These are phyloP conservation scores for Apostichopus leukothele DNA, from an alignment of 53 echinoderm and acorn worm genomes.

Conservation along the genomic window DNA sequence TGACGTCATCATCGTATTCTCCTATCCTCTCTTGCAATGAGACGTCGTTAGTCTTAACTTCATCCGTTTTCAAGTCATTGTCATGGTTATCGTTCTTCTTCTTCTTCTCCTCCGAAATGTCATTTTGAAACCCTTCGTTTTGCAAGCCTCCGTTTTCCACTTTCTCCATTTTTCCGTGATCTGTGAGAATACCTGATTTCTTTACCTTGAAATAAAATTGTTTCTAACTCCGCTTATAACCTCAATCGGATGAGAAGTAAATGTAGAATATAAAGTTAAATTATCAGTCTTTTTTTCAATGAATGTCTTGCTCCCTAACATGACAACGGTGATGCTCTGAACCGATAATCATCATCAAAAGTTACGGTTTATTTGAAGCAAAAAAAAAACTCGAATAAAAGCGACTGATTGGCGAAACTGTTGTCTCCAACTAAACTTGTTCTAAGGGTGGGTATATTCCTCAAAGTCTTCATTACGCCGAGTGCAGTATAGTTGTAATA, in stretches of 20 bases:
- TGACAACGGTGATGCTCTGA: too few species aligned
- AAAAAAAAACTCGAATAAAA: too few species aligned
- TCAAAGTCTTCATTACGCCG: too few species aligned
- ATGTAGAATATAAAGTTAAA: background rate
- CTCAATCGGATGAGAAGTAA: background rate
- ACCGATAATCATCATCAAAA: too few species aligned
- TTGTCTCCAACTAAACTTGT: too few species aligned
- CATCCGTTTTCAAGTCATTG: background rate
- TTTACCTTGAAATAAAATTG: background rate
- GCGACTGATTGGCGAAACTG: too few species aligned
- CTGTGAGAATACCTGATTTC: background rate
- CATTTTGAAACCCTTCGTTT: background rate
- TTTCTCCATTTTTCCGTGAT: background rate
- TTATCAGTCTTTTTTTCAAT: background rate
- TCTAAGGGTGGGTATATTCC: too few species aligned
- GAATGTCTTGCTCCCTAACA: too few species aligned
- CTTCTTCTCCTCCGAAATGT: background rate
- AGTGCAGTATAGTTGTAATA: too few species aligned
- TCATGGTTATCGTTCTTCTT: background rate
- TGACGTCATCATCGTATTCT: slow-evolving; percentile 22
- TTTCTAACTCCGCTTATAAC: background rate
- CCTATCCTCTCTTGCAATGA: background rate
- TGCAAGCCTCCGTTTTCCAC: background rate
- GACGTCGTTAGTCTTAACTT: slow-evolving; percentile 10
- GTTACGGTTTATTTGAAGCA: too few species aligned